Conservation (phyloP, 2,113 vertebrate species). For the Dunckerocampus dactyliophorus region DNA sequence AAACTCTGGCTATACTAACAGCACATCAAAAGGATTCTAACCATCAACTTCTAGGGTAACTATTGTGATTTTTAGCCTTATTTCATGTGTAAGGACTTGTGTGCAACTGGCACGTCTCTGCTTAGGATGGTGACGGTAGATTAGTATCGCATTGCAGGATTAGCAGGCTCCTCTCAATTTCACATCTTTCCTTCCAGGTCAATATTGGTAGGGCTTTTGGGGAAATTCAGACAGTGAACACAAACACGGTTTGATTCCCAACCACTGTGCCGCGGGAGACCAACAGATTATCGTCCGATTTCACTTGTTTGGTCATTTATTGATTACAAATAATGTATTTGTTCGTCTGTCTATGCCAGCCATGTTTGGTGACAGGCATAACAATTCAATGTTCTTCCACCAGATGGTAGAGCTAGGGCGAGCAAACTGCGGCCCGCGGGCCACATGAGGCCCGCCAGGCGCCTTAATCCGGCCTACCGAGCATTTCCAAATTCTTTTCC, state of each 20-base stretch:
- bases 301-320: no score
- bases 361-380: no score
- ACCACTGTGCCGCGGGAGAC: no score
- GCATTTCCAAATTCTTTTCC: no score
- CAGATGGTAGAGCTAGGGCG: no score
- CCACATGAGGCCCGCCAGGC: no score
- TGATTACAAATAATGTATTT: no score
- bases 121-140: conserved; percentile 40
- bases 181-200: conserved; percentile 22
- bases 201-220: conserved; percentile 37
- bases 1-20: not conserved
- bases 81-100: conserved; percentile 13
- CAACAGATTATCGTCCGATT: no score
- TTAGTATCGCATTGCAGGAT: conserved; percentile 58
- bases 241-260: conserved; percentile 16
- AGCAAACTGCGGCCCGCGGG: no score
- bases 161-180: conserved; percentile 34
- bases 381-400: no score
- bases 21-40: not conserved
- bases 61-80: not conserved
- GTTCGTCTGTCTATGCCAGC: no score
- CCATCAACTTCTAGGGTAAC: not conserved
- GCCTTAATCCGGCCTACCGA: no score
- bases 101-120: conserved; percentile 27
- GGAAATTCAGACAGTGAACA: conserved; percentile 21